Evolutionary conservation across 2,888 invertebrate species (phyloP).

Genomic region (Melanargia galathea): DNA sequence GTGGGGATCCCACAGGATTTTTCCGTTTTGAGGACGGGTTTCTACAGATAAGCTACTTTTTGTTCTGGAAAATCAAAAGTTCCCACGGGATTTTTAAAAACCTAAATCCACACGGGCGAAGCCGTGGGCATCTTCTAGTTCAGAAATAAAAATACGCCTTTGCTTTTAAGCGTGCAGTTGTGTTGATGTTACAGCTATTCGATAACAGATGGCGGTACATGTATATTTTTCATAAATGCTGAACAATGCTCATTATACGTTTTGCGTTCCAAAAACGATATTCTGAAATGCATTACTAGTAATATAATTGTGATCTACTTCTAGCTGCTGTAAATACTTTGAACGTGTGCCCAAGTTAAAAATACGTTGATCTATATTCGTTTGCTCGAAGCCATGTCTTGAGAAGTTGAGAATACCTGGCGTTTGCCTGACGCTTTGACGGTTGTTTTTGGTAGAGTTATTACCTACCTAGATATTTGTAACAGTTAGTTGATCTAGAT

Average conservation of each 20-base stretch:
- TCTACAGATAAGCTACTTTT: too few relatives aligned
- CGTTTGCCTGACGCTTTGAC: neutral
- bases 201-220: slow-evolving; percentile 61
- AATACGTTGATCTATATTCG: slow-evolving; percentile 15
- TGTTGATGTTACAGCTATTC: slow-evolving; percentile 54
- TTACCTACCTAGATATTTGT: too few relatives aligned
- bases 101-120: too few relatives aligned
- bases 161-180: neutral
- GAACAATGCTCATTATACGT: neutral
- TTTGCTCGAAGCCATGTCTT: neutral
- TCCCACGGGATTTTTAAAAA: too few relatives aligned
- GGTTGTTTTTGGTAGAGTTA: neutral
- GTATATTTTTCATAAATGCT: slow-evolving; percentile 13
- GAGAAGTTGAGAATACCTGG: too few relatives aligned
- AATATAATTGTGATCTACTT: slow-evolving; percentile 8
- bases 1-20: too few relatives aligned
- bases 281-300: slow-evolving; percentile 17
- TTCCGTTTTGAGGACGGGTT: too few relatives aligned
- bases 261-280: slow-evolving; percentile 17
- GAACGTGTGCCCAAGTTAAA: slow-evolving; percentile 17
- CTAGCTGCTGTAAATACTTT: slow-evolving; percentile 15
- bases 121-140: too few relatives aligned
- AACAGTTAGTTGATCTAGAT: neutral
- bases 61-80: too few relatives aligned
- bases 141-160: too few relatives aligned